A percentile compares a stretch with the other conserved stretches of the same genome.
phyloP scores from a whole-genome alignment of 2,888 invertebrate species.

The Drosophila antonietae region DNA sequence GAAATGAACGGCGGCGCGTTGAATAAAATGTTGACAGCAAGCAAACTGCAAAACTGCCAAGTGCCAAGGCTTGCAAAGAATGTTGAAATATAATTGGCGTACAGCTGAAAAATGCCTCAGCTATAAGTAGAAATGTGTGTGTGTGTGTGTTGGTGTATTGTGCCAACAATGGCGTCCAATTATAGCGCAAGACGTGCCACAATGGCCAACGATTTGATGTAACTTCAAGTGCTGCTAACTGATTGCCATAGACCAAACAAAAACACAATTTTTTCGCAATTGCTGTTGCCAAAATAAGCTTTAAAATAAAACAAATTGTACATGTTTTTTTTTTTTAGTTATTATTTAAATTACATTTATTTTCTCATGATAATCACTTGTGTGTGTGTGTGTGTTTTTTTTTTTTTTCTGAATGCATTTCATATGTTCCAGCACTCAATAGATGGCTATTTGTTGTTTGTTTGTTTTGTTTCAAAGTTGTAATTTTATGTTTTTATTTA shows the following conservation, averaged over 20 bases:
- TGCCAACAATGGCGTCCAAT: slow-evolving; percentile 73
- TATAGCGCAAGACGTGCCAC: slow-evolving; percentile 57
- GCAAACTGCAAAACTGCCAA: slow-evolving; percentile 66
- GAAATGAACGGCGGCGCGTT: slow-evolving; percentile 60
- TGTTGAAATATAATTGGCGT: slow-evolving; percentile 73
- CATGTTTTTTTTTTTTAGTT: slow-evolving; percentile 44
- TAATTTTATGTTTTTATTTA: slow-evolving; percentile 25
- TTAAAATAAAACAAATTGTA: neutral
- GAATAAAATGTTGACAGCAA: slow-evolving; percentile 79
- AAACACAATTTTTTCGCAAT: slow-evolving; percentile 4
- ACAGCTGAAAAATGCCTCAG: slow-evolving; percentile 41
- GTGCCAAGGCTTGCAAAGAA: slow-evolving; percentile 69
- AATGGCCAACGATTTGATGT: slow-evolving; percentile 62
- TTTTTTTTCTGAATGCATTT: slow-evolving; percentile 56
- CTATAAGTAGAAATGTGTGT: slow-evolving; percentile 11
- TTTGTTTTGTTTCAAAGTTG: slow-evolving; percentile 15
- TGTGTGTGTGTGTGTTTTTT: slow-evolving; percentile 10
- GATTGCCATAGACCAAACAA: slow-evolving; percentile 48
- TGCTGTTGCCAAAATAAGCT: neutral
- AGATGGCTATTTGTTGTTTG: slow-evolving; percentile 43
- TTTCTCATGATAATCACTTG: slow-evolving; percentile 79
- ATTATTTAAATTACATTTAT: slow-evolving; percentile 80
- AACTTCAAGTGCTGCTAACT: slow-evolving; percentile 40
- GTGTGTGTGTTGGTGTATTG: slow-evolving; percentile 30
- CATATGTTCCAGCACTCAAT: slow-evolving; percentile 42